Evolutionary conservation across 2,888 invertebrate species (phyloP).

Genomic region (Erynnis tages): DNA sequence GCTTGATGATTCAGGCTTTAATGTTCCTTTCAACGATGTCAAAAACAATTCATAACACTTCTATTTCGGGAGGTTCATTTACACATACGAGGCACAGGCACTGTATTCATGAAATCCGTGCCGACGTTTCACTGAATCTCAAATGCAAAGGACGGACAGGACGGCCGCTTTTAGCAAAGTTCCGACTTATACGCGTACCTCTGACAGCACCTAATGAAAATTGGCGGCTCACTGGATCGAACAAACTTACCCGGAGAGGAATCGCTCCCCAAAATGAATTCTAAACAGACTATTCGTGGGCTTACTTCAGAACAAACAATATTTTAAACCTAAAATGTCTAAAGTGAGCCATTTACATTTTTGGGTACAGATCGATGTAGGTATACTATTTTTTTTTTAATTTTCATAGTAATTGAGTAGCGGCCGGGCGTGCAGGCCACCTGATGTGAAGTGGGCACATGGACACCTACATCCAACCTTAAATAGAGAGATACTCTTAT

Average conservation of each 20-base stretch:
- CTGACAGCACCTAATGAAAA: constrained; percentile 68
- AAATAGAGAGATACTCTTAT: no score
- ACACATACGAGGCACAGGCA: constrained; percentile 37
- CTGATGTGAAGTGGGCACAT: no score
- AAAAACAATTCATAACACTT: constrained; percentile 39
- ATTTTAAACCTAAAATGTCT: constrained; percentile 27
- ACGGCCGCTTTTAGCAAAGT: constrained; percentile 52
- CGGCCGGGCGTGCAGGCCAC: no score
- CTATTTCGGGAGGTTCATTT: constrained; percentile 45
- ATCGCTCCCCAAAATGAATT: constrained; percentile 21
- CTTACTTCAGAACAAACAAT: constrained; percentile 11
- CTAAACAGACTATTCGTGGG: constrained; percentile 7
- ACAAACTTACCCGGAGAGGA: constrained; percentile 45
- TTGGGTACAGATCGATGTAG: constrained; percentile 42
- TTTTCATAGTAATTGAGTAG: no score
- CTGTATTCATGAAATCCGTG: constrained; percentile 54
- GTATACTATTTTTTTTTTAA: no score
- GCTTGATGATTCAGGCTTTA: no score
- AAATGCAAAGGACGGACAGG: constrained; percentile 59
- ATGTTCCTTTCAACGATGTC: no score
- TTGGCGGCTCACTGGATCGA: constrained; percentile 70
- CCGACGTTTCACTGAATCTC: constrained; percentile 54
- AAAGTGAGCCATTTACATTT: constrained; percentile 41
- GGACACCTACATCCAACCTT: no score
- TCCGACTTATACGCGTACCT: constrained; percentile 52